Base-by-base conservation (phyloP, 2,113 vertebrate species). In the Parus major region DNA sequence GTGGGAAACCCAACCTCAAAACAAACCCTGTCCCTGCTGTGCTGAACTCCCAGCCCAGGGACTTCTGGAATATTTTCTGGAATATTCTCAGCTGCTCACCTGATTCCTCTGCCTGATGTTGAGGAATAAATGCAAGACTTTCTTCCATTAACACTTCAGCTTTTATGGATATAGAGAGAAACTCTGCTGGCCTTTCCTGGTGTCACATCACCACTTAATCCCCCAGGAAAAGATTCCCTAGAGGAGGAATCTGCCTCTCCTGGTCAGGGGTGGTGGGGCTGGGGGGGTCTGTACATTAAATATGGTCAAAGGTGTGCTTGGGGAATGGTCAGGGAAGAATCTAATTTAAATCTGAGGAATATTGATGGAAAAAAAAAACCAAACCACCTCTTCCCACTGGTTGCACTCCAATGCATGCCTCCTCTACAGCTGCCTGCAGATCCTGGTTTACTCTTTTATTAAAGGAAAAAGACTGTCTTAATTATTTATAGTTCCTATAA, bases 401-500 rank as follows among this genome's bases (percentile, higher is more conserved):
- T 80, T 93, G 95, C 90, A 95, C 97, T 95, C 83, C 55, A 93
- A 91, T 65, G 96, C 97, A 91, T 97, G 97, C 88, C 93, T 44
- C 31, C 90, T 82, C 41, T 85, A 22, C 93, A 95, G 92, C 94
- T 94, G 97, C 83, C 96, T 96, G 94, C 92, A 97, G 97, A 57
- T 86, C 59, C 94, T 87, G 97, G 97, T 97, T 98, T 97, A 97
- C 97, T 98, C 96, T 92, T 96, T 93, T 97, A 96, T 90, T 93
- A 89, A 92, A 97, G 94, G 66, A 97, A 93, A 97, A 96, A 89
- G 89, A 96, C 90, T 94, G 95, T 97, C 97, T 98, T 96, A 96
- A 96, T 98, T 98, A 98, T 98, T 98, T 98, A 98, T 98, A 97
- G 98, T 97, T 96, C 81, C 91, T 97, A 76, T 98, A 97, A 97